These are phyloP conservation scores for Lamprotornis superbus DNA, from an alignment of 2,113 vertebrate species.

Conservation along the genomic window DNA sequence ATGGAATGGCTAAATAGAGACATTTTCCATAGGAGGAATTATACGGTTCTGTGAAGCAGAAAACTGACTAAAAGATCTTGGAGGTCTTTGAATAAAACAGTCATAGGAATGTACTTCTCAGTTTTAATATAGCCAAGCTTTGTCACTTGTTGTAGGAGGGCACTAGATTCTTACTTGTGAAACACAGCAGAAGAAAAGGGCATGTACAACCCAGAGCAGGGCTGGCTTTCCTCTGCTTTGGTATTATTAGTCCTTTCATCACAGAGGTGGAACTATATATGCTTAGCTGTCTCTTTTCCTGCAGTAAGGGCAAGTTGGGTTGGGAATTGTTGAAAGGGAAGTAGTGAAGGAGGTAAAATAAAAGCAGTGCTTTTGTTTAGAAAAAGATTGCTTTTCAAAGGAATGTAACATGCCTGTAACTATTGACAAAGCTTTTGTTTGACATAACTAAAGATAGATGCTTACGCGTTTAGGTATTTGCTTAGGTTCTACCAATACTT, in stretches of 20 bases:
- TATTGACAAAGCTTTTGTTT: slow-evolving; percentile 57
- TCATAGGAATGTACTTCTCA: not conserved
- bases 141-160: not conserved
- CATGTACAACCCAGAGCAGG: not conserved
- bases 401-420: slow-evolving; percentile 13
- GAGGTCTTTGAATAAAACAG: not conserved
- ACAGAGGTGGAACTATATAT: not conserved
- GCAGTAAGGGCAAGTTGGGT: not conserved
- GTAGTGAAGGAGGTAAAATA: not conserved
- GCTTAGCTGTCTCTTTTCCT: not conserved
- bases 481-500: not conserved
- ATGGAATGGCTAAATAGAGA: not conserved
- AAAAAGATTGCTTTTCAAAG: slow-evolving; percentile 9
- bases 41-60: not conserved
- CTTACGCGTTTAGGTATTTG: slow-evolving; percentile 48
- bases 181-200: not conserved
- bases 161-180: not conserved
- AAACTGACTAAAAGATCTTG: not conserved
- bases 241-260: not conserved
- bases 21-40: not conserved
- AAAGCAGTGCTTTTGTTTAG: slow-evolving; percentile 12
- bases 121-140: not conserved
- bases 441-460: not conserved
- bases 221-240: not conserved
- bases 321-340: not conserved